Conservation (phyloP, 2,888 invertebrate genomes). For the Chirona hameri region DNA sequence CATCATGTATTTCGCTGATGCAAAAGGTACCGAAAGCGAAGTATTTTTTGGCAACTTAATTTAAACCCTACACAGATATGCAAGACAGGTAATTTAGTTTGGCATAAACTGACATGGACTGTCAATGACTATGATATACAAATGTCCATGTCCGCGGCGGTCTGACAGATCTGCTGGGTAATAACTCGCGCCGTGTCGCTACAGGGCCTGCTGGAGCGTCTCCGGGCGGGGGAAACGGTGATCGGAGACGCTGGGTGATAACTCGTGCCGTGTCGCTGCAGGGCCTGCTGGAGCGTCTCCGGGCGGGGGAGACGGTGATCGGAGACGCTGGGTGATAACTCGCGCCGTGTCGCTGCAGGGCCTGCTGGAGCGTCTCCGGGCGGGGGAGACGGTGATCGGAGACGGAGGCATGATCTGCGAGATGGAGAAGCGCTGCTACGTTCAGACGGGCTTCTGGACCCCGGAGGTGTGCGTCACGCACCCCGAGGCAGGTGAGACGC, state of each 20-base stretch:
- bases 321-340: slow-evolving; percentile 25
- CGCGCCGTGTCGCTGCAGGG: background rate
- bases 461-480: background rate
- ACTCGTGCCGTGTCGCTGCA: background rate
- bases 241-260: slow-evolving; percentile 23
- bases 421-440: slow-evolving; percentile 28
- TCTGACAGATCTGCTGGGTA: too few relatives aligned
- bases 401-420: slow-evolving; percentile 30
- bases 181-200: background rate
- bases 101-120: too few relatives aligned
- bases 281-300: background rate
- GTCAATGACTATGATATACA: too few relatives aligned
- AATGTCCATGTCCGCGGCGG: too few relatives aligned
- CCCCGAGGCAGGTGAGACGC: background rate
- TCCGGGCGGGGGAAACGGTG: background rate
- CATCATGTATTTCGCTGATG: too few relatives aligned
- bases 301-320: background rate
- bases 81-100: too few relatives aligned
- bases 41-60: too few relatives aligned
- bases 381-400: background rate
- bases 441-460: slow-evolving; percentile 7
- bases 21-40: too few relatives aligned
- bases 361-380: background rate
- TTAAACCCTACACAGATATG: too few relatives aligned
- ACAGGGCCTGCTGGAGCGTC: slow-evolving; percentile 1